Base-by-base conservation (phyloP, 1,140 invertebrate genomes). In the Bombus picipes region DNA sequence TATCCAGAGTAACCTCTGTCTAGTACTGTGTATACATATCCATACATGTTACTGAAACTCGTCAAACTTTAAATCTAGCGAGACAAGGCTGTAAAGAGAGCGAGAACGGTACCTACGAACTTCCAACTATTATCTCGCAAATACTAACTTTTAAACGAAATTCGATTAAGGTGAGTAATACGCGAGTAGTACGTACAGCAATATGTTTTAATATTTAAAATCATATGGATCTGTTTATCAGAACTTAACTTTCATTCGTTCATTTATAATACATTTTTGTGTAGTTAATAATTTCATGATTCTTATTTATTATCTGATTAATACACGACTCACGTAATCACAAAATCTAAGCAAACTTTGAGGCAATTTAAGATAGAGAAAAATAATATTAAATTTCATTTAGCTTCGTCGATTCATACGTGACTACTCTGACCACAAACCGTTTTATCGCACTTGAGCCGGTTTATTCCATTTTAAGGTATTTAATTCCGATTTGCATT, bases 31-130 rank as follows among this genome's bases (percentile, higher is more conserved):
- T 65, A 66, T 83, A 78, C 53, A 28, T 47, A 65, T 72, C 68
- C 37, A 74, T 79, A 73, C 78, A 70, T 66, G 80, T 74, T 85
- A 59, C 62, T 78, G 57, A 74, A 68, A 88, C 76, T 89, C 87
- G 73, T 85, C 88, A 88, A 89, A 89, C 87, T 89, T 89, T 73
- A 66, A 32, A 28, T 62, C 87, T 57, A 37, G 75, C 39, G 66
- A 62, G 71, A 34, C 57, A 39, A 59, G 32, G 59, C 47, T 15
- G 28, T 53, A 28, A 65, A 76, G 53, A 70, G 59, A 22, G 39
- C 57, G 57, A 57, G 74, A 53, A 87, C 81, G 59, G 53, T 88
- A 75, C 32, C 59, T 68, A 73, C n/a, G 53, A 87, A 87, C 59
- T 70, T 79, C 73, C 62, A 37, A 53, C 68, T 87, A 84, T 62